Conservation (phyloP, 2,797 vertebrate species). For the Sciurus carolinensis region DNA sequence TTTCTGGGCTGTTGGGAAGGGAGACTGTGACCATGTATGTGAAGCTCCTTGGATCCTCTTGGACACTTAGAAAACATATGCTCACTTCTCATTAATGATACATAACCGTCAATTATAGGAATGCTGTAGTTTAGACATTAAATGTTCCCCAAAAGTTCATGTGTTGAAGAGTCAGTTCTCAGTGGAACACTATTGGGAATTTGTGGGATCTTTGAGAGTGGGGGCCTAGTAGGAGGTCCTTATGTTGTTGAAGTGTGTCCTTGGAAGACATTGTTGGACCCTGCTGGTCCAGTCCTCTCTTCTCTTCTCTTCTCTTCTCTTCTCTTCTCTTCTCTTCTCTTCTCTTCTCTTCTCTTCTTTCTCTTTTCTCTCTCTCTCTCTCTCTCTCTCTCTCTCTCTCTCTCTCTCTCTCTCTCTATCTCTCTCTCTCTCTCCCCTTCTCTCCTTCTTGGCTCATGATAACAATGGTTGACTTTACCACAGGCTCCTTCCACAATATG, state of each 20-base stretch:
- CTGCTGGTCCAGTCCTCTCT: neutral
- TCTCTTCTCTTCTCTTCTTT: no score
- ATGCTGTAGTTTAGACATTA: neutral
- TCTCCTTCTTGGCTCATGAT: neutral
- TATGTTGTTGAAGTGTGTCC: neutral
- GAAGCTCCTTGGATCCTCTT: neutral
- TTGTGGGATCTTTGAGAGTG: neutral
- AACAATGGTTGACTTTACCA: neutral
- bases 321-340: no score
- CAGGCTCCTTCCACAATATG: neutral
- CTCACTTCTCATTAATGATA: neutral
- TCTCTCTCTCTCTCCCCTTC: neutral
- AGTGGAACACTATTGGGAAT: neutral
- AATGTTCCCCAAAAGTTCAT: neutral
- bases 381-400: no score
- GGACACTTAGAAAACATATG: neutral
- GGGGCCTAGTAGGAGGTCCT: neutral
- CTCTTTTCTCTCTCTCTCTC: no score
- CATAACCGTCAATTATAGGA: neutral
- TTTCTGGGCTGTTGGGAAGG: neutral
- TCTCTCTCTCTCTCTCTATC: neutral
- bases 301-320: no score
- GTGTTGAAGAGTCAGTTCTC: neutral
- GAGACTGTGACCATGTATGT: neutral
- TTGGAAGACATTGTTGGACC: neutral